A percentile compares a stretch with the other conserved stretches of the same genome.
phyloP scores from a whole-genome alignment of 2,888 invertebrate species.

The Myopa testacea region DNA sequence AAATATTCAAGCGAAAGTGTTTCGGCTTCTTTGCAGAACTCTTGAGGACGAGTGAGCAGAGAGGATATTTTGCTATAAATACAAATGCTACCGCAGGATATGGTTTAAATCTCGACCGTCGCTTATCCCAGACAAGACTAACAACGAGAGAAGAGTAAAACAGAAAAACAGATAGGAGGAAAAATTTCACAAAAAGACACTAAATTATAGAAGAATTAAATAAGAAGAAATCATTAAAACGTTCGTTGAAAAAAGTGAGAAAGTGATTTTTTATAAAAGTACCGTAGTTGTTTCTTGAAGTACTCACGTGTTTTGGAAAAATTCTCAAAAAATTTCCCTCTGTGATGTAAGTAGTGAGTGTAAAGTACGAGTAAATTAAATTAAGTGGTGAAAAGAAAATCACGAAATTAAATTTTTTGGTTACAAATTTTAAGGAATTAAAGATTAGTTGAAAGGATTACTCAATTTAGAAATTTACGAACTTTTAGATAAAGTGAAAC shows the following conservation, averaged over 20 bases:
- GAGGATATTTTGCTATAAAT: slow-evolving; percentile 60
- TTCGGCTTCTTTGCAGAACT: slow-evolving; percentile 41
- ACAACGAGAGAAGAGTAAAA: background rate
- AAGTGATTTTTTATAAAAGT: too few relatives aligned
- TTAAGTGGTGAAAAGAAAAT: background rate
- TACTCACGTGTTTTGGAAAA: background rate
- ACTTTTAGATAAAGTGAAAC: too few relatives aligned
- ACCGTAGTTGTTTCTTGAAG: background rate
- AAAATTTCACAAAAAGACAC: background rate
- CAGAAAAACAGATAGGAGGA: background rate
- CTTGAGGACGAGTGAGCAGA: slow-evolving; percentile 15
- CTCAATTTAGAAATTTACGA: too few relatives aligned
- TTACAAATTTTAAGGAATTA: too few relatives aligned
- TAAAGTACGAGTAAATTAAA: background rate
- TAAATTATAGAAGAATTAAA: background rate
- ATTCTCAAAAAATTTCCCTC: background rate
- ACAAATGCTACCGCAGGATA: slow-evolving; percentile 62
- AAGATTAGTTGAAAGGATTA: too few relatives aligned
- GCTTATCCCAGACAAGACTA: slow-evolving; percentile 61
- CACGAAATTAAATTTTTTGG: too few relatives aligned
- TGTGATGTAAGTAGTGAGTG: background rate
- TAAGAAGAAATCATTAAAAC: background rate
- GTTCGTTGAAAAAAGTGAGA: too few relatives aligned
- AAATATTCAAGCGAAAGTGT: slow-evolving; percentile 37
- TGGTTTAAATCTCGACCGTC: slow-evolving; percentile 62